phyloP scores from a whole-genome alignment of 1,140 invertebrate genomes.

The Bemisia tabaci region DNA sequence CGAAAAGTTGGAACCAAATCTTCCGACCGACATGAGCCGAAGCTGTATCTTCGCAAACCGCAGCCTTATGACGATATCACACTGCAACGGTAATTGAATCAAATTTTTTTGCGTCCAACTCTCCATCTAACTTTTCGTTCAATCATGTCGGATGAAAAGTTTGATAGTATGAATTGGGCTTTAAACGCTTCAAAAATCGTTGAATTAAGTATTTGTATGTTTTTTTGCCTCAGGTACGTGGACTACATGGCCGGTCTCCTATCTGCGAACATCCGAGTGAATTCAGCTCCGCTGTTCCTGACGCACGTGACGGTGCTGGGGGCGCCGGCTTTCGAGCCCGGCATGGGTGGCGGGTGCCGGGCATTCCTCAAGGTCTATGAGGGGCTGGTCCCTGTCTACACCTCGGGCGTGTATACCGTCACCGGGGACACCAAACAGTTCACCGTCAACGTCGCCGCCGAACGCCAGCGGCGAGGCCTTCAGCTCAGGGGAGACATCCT shows the following conservation, averaged over 20 bases:
- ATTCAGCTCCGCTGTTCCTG: slow-evolving; percentile 68
- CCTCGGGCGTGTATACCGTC: slow-evolving; percentile 63
- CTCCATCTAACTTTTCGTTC: too few species aligned
- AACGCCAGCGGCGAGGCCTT: slow-evolving; percentile 44
- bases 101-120: too few species aligned
- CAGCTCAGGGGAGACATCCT: slow-evolving; percentile 76
- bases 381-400: slow-evolving; percentile 75
- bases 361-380: slow-evolving; percentile 73
- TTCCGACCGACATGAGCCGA: too few species aligned
- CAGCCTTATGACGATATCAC: too few species aligned
- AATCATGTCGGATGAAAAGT: too few species aligned
- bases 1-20: too few species aligned
- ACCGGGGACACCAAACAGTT: slow-evolving; percentile 43
- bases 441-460: slow-evolving; percentile 50
- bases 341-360: slow-evolving; percentile 44
- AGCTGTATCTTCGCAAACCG: too few species aligned
- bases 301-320: slow-evolving; percentile 75
- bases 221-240: slow-evolving; percentile 51
- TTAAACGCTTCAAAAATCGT: too few species aligned
- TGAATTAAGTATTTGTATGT: too few species aligned
- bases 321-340: slow-evolving; percentile 56
- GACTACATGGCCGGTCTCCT: slow-evolving; percentile 80
- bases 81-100: too few species aligned
- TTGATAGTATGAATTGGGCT: too few species aligned
- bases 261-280: slow-evolving; percentile 73